Conservation (phyloP, 2,797 vertebrate species). For the Clangula hyemalis region DNA sequence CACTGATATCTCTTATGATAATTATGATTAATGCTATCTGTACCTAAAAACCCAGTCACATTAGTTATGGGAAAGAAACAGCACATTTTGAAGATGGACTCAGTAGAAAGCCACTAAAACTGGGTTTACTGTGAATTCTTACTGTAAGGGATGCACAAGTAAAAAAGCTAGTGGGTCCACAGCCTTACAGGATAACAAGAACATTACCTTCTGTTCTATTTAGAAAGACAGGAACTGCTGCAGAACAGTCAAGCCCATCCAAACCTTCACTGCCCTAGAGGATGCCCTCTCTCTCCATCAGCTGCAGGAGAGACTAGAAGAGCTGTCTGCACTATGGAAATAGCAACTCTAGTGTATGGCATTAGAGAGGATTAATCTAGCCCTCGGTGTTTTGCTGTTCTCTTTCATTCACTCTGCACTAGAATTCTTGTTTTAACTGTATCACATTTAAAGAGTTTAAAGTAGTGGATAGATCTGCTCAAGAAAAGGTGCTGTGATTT, state of each 20-base stretch:
- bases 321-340: not conserved
- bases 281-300: not conserved
- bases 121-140: not conserved
- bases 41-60: not conserved
- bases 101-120: not conserved
- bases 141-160: not conserved
- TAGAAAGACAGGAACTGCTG: not conserved
- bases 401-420: not conserved
- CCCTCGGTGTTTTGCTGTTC: not conserved
- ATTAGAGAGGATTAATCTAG: not conserved
- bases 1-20: not conserved
- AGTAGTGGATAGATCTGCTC: not conserved
- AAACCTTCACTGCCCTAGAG: not conserved
- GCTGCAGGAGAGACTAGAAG: not conserved
- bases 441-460: not conserved
- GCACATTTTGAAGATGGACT: not conserved
- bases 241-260: not conserved
- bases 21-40: not conserved
- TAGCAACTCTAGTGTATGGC: not conserved
- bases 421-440: not conserved
- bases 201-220: not conserved
- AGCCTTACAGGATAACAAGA: not conserved
- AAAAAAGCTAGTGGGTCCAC: not conserved
- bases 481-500: not conserved
- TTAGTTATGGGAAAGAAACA: not conserved